Percentiles rank a stretch among this genome's conserved stretches.
These are phyloP conservation scores for Bradypodion pumilum DNA, from an alignment of 2,797 vertebrate species.

Conservation along the genomic window DNA sequence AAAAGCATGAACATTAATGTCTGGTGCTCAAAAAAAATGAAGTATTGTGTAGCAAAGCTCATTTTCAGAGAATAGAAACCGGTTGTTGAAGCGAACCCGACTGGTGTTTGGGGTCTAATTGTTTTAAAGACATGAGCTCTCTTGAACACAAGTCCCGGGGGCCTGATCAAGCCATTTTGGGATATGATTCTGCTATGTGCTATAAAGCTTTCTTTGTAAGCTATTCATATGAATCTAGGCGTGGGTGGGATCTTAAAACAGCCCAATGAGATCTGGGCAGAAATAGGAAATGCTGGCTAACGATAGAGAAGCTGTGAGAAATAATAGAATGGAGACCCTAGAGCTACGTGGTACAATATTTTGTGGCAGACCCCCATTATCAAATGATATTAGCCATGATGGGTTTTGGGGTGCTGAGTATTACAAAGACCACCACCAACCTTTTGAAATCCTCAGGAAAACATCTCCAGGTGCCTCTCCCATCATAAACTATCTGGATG, in stretches of 20 bases:
- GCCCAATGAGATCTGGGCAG: background rate
- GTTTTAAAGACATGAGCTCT: background rate
- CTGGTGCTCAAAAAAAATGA: background rate
- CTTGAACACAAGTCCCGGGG: background rate
- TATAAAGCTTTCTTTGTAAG: background rate
- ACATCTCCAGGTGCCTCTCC: background rate
- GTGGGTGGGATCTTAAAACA: background rate
- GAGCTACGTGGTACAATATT: background rate
- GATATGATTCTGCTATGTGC: no score
- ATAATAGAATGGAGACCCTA: background rate
- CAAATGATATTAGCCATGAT: no score
- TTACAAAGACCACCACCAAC: no score
- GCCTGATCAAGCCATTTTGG: background rate
- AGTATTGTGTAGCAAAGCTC: background rate
- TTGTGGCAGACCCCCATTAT: no score
- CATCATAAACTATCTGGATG: background rate
- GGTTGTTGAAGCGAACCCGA: background rate
- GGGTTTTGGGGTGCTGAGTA: no score
- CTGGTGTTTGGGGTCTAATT: background rate
- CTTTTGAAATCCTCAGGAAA: background rate
- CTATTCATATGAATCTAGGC: no score
- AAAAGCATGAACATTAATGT: rapidly evolving
- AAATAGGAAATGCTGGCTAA: background rate
- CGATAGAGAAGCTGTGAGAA: background rate
- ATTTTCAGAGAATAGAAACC: background rate